Conservation (phyloP, 2,888 invertebrate genomes). For the Xiphydria camelus region DNA sequence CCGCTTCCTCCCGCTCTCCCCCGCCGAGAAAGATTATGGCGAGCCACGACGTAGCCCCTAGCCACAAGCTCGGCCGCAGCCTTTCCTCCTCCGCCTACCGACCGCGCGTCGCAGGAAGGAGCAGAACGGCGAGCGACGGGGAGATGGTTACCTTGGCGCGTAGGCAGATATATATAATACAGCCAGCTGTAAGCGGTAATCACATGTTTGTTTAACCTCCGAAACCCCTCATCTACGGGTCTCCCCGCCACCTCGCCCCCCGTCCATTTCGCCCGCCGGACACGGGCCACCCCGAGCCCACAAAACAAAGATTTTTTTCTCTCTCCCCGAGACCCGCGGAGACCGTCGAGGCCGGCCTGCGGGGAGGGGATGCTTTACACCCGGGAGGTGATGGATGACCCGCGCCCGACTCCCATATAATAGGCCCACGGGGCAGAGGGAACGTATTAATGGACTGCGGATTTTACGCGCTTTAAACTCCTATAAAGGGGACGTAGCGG, state of each 20-base stretch:
- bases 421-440: conserved; percentile 23
- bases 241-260: conserved; percentile 24
- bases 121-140: conserved; percentile 4
- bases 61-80: conserved; percentile 3
- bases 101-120: conserved; percentile 22
- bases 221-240: conserved; percentile 54
- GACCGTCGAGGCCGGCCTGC: conserved; percentile 7
- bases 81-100: conserved; percentile 10
- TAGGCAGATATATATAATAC: conserved; percentile 55
- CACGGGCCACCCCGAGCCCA: conserved; percentile 50
- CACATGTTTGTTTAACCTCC: conserved; percentile 59
- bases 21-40: too few species aligned
- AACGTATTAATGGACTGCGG: conserved; percentile 49
- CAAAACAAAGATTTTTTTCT: conserved; percentile 45
- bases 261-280: conserved; percentile 32
- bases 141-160: conserved; percentile 50
- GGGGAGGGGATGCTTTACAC: conserved; percentile 19
- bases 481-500: conserved; percentile 37
- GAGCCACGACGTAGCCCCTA: conserved; percentile 2
- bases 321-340: conserved; percentile 7
- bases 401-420: conserved; percentile 32
- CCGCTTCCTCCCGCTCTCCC: too few species aligned
- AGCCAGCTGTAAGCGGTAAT: conserved; percentile 58
- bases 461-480: conserved; percentile 54
- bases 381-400: conserved; percentile 49